Evolutionary conservation across 2,113 vertebrate species (phyloP).

Genomic region (Tragelaphus imberbis): DNA sequence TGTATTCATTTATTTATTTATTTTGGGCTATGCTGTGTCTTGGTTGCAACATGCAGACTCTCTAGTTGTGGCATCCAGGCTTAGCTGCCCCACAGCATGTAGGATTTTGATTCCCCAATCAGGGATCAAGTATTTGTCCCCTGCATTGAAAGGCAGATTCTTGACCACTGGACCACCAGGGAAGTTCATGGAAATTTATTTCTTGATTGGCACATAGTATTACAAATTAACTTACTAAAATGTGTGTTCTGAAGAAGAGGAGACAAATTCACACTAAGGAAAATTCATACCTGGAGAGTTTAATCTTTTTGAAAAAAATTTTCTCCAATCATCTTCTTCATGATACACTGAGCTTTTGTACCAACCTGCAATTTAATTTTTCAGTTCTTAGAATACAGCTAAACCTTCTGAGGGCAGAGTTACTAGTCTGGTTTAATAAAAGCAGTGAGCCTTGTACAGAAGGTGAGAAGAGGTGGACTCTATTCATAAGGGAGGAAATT

Average conservation of each 20-base stretch:
- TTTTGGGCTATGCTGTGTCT: background rate
- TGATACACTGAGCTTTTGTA: background rate
- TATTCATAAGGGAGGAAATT: slow-evolving; percentile 50
- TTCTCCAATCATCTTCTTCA: background rate
- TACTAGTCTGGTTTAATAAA: slow-evolving; percentile 51
- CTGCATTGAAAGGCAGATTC: background rate
- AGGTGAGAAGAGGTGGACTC: background rate
- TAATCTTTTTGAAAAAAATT: background rate
- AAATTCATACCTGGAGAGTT: background rate
- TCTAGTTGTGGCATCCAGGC: background rate
- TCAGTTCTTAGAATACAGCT: background rate
- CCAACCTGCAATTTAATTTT: background rate
- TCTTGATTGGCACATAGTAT: background rate
- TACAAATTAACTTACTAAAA: background rate
- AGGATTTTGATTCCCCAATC: background rate
- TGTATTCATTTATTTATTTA: background rate
- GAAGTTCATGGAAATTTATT: background rate
- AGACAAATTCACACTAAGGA: background rate
- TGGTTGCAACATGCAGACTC: background rate
- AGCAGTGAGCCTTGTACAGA: background rate
- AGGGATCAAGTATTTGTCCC: background rate
- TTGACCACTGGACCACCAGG: background rate
- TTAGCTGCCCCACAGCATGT: background rate
- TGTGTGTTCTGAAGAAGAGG: background rate
- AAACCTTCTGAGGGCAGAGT: background rate